Conservation (phyloP, 2,888 invertebrate species). For the Aphrophora alni region DNA sequence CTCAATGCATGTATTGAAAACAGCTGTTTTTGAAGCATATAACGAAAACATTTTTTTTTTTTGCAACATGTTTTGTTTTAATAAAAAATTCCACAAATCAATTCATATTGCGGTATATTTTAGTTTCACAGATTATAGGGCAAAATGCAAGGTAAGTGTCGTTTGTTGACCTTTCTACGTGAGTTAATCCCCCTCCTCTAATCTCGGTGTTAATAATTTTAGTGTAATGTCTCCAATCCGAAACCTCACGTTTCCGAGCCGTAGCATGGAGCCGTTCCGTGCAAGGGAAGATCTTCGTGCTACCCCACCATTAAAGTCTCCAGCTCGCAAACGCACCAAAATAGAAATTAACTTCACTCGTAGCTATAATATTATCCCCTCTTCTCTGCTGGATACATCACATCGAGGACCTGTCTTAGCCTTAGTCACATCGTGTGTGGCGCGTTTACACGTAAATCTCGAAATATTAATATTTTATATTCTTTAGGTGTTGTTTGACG, state of each 20-base stretch:
- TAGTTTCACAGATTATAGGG: background rate
- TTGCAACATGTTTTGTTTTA: no score
- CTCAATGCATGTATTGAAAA: no score
- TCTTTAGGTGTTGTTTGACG: background rate
- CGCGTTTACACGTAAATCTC: background rate
- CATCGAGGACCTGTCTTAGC: no score
- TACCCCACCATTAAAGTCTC: background rate
- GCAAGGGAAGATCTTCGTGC: conserved; percentile 6
- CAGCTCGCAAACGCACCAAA: conserved; percentile 9
- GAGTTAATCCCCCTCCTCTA: background rate
- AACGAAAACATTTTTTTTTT: no score
- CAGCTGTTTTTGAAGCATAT: no score
- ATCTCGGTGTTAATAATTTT: background rate
- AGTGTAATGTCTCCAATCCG: background rate
- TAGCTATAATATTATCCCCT: background rate
- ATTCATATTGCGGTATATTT: background rate
- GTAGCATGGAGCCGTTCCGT: background rate
- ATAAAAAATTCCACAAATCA: background rate
- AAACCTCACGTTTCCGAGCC: background rate
- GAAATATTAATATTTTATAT: background rate
- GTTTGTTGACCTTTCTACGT: conserved; percentile 6
- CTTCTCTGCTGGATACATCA: background rate
- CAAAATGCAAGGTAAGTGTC: background rate
- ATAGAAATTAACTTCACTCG: conserved; percentile 2
- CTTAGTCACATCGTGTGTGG: background rate